Evolutionary conservation across 2,888 invertebrate genomes (phyloP), one percentile per base, ranked within the genome.

Genomic region (Villa cingulata): DNA sequence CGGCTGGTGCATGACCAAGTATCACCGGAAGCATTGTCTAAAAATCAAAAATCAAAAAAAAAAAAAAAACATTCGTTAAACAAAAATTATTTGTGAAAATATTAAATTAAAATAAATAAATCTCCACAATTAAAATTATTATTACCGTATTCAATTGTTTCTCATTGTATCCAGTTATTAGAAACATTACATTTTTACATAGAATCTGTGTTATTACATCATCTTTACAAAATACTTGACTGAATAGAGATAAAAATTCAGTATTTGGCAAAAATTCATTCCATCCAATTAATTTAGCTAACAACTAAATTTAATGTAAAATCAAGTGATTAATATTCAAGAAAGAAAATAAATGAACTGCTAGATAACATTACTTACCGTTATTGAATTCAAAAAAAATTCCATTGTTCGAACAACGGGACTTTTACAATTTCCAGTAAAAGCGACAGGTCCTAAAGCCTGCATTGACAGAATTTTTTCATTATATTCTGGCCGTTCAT

Each of bases 371-470:
- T 61, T 46, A 66, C 70, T 2, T 66, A 66, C 3, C 75, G 62
- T 15, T 79, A 56, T 29, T 69, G 55, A 14, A 61, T 60, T 1
- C 77, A 63, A 2, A 78, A n/a, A n/a, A n/a, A n/a, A n/a, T n/a
- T n/a, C n/a, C n/a, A n/a, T n/a, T n/a, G n/a, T n/a, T n/a, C n/a
- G n/a, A n/a, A n/a, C n/a, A n/a, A n/a, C 60, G 1, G 71, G 72
- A 58, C 71, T 75, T 20, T 63, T 66, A 55, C 77, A 73, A 52
- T 79, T 68, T 15, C 70, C 71, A 63, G 80, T 70, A 53, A 73
- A 83, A 0, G 80, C 80, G 1, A 86, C 78, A 0, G 86, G 85
- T 0, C 82, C 83, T 51, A 84, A 61, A 3, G 79, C 78, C 55
- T 79, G 76, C 74, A 80, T 78, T 0, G 77, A 73, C 42, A 72